Percentiles rank a stretch among this genome's conserved stretches.
Conservation (phyloP, 2,888 invertebrate species). For the Drosophila sordidula region DNA sequence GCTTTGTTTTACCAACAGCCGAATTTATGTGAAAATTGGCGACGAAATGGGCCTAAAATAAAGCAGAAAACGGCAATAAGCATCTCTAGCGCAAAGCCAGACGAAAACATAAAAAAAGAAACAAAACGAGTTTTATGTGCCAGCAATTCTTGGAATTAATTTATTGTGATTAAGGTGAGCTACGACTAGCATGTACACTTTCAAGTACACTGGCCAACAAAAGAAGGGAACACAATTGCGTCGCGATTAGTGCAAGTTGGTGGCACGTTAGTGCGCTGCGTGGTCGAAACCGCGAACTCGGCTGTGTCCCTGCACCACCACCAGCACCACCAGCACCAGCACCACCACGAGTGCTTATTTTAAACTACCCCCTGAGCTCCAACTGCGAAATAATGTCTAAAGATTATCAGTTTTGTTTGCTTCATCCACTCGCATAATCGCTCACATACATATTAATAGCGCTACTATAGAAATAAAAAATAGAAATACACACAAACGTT, state of each 20-base stretch:
- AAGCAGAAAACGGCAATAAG: slow-evolving; percentile 22
- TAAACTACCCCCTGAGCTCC: neutral
- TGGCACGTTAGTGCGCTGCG: slow-evolving; percentile 16
- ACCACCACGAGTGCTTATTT: neutral
- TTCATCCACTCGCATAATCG: slow-evolving; percentile 5
- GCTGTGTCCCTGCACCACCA: neutral
- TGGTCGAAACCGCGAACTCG: slow-evolving; percentile 8
- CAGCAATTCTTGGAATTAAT: slow-evolving; percentile 28
- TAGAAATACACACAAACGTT: slow-evolving; percentile 4
- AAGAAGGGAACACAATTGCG: slow-evolving; percentile 32
- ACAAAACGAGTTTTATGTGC: slow-evolving; percentile 43
- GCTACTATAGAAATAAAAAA: slow-evolving; percentile 26
- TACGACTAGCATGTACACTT: slow-evolving; percentile 11
- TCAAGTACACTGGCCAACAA: slow-evolving; percentile 5
- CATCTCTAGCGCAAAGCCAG: slow-evolving; percentile 9
- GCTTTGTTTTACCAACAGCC: slow-evolving; percentile 5
- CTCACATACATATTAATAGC: slow-evolving; percentile 6
- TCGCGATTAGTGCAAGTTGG: slow-evolving; percentile 12
- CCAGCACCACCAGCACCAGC: slow-evolving; percentile 1
- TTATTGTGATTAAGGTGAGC: slow-evolving; percentile 34
- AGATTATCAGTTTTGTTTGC: slow-evolving; percentile 24
- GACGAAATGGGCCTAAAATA: slow-evolving; percentile 47
- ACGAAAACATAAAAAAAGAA: neutral
- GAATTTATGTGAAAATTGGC: slow-evolving; percentile 38
- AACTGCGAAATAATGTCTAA: slow-evolving; percentile 10